phyloP scores from a whole-genome alignment of 2,797 vertebrate species.

The Dromococcyx pavoninus region DNA sequence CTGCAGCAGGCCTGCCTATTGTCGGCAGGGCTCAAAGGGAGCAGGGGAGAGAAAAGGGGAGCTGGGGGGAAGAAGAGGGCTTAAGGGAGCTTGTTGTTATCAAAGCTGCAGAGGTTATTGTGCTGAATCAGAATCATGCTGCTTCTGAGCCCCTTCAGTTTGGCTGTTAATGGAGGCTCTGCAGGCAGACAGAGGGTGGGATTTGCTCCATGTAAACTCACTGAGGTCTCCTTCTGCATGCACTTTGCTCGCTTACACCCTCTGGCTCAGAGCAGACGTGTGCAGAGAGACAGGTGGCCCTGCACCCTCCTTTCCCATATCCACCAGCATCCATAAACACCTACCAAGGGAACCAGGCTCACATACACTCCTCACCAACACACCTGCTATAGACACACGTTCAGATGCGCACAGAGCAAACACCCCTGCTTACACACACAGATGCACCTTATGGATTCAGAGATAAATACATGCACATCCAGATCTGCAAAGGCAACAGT shows the following conservation, averaged over 20 bases:
- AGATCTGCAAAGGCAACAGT: not conserved
- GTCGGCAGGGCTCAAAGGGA: slow-evolving; percentile 84
- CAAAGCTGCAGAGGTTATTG: slow-evolving; percentile 81
- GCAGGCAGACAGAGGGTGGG: slow-evolving; percentile 83
- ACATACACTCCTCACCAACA: rapidly evolving
- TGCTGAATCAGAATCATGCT: slow-evolving; percentile 83
- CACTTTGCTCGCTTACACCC: not conserved
- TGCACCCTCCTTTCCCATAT: not conserved
- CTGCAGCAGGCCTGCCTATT: slow-evolving; percentile 84
- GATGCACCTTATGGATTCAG: not conserved
- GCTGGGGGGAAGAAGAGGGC: slow-evolving; percentile 68
- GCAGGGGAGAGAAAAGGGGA: slow-evolving; percentile 51
- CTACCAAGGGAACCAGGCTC: not conserved
- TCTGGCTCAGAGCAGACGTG: not conserved
- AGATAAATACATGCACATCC: rapidly evolving
- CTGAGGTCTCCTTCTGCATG: slow-evolving; percentile 10
- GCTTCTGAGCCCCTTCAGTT: slow-evolving; percentile 86
- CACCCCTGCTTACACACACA: not conserved
- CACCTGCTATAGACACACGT: not conserved
- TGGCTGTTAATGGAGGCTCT: slow-evolving; percentile 84
- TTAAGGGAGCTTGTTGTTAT: slow-evolving; percentile 78
- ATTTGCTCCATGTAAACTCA: slow-evolving; percentile 74
- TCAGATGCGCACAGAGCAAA: not conserved
- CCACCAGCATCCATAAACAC: not conserved
- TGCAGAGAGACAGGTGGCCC: not conserved